A percentile compares a stretch with the other conserved stretches of the same genome.
phyloP scores from a whole-genome alignment of 2,797 vertebrate species.

The Malurus leucopterus region DNA sequence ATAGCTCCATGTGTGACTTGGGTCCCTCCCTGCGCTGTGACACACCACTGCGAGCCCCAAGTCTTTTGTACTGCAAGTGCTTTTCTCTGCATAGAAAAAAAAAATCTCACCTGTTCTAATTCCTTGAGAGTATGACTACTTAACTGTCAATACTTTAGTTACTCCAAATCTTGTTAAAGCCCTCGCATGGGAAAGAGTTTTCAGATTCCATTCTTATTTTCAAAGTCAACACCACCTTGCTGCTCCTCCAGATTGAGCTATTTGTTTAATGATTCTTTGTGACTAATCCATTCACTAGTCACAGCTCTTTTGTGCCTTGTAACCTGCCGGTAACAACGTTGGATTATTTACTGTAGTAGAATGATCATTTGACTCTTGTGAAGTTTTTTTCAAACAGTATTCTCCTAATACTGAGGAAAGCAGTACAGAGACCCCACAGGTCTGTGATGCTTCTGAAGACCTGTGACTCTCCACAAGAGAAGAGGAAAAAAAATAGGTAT shows the following conservation, averaged over 20 bases:
- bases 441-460: neutral
- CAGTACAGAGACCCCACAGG: neutral
- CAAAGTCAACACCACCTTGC: neutral
- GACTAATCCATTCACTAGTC: neutral
- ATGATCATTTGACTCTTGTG: neutral
- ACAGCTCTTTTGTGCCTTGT: neutral
- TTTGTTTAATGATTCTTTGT: neutral
- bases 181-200: neutral
- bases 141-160: neutral
- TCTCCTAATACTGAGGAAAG: neutral
- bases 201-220: neutral
- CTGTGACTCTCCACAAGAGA: neutral
- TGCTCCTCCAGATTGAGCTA: neutral
- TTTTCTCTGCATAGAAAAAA: neutral
- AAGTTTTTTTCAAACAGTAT: neutral
- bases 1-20: neutral
- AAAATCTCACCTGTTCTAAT: neutral
- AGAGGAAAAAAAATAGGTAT: neutral
- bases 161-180: neutral
- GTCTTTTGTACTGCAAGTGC: neutral
- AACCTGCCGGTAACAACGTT: neutral
- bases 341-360: neutral
- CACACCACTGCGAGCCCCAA: rapidly evolving
- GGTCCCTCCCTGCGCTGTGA: neutral
- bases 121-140: neutral